Evolutionary conservation across 2,797 vertebrate species (phyloP).

Genomic region (Kryptopterus vitreolus): DNA sequence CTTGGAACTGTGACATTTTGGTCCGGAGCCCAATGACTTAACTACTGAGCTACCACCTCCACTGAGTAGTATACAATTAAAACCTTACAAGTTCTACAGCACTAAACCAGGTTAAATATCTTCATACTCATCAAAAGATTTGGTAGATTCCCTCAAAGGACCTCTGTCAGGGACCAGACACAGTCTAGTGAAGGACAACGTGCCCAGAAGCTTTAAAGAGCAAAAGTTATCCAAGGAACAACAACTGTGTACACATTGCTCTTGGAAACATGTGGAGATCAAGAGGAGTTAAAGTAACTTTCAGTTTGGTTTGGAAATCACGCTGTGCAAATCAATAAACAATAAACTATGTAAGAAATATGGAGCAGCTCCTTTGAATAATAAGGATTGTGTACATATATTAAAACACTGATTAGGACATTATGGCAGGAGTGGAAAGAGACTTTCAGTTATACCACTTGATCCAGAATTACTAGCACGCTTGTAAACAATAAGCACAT

Average conservation of each 20-base stretch:
- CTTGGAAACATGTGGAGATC: background rate
- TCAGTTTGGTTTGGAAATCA: constrained; percentile 3
- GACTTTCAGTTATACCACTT: background rate
- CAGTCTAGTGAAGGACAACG: background rate
- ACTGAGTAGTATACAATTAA: too few relatives aligned
- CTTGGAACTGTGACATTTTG: too few relatives aligned
- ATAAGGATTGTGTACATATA: too few relatives aligned
- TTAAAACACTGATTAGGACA: too few relatives aligned
- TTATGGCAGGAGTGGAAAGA: background rate
- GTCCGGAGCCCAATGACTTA: too few relatives aligned
- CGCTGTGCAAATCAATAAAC: background rate
- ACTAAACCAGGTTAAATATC: constrained; percentile 10
- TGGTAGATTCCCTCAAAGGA: background rate
- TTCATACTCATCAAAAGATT: background rate
- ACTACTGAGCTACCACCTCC: too few relatives aligned
- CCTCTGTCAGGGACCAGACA: background rate
- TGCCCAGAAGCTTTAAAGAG: background rate
- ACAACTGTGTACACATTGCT: background rate
- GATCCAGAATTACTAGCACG: background rate
- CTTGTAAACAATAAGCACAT: background rate
- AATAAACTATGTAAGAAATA: background rate
- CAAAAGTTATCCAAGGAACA: constrained; percentile 23
- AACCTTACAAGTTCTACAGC: background rate
- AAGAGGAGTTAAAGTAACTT: background rate
- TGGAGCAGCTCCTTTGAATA: background rate